Conservation (phyloP, 1,140 invertebrate species). For the Aphelinus certus region DNA sequence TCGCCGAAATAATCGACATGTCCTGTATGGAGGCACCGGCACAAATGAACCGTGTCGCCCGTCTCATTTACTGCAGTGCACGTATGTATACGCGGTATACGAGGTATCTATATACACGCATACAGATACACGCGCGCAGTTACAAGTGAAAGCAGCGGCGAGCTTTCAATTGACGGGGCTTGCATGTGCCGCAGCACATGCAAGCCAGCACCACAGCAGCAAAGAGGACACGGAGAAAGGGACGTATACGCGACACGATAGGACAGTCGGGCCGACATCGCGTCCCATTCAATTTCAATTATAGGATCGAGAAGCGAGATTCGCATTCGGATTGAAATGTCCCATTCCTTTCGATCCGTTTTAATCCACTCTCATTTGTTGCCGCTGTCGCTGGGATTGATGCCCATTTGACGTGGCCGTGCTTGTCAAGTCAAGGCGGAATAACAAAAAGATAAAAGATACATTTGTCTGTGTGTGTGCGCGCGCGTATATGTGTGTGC, state of each 20-base stretch:
- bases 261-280: not conserved
- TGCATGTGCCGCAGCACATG: not conserved
- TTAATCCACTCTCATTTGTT: conserved; percentile 30
- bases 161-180: conserved; percentile 5
- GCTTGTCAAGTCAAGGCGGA: not conserved
- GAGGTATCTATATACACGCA: too few species aligned
- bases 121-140: not conserved
- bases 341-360: conserved; percentile 30
- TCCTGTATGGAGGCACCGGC: too few species aligned
- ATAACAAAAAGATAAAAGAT: not conserved
- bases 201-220: not conserved
- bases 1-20: too few species aligned
- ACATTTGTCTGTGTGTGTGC: too few species aligned
- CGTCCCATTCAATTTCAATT: conserved; percentile 28
- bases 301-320: conserved; percentile 26
- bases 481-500: too few species aligned
- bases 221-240: not conserved
- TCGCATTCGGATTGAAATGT: conserved; percentile 28
- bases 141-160: not conserved
- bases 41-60: too few species aligned
- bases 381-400: not conserved
- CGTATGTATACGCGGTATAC: too few species aligned
- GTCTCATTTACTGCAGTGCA: too few species aligned
- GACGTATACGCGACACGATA: not conserved
- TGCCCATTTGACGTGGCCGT: conserved; percentile 18